Percentiles rank a stretch among this genome's conserved stretches.
phyloP scores from a whole-genome alignment of 2,113 vertebrate species.

The Epinephelus fuscoguttatus region DNA sequence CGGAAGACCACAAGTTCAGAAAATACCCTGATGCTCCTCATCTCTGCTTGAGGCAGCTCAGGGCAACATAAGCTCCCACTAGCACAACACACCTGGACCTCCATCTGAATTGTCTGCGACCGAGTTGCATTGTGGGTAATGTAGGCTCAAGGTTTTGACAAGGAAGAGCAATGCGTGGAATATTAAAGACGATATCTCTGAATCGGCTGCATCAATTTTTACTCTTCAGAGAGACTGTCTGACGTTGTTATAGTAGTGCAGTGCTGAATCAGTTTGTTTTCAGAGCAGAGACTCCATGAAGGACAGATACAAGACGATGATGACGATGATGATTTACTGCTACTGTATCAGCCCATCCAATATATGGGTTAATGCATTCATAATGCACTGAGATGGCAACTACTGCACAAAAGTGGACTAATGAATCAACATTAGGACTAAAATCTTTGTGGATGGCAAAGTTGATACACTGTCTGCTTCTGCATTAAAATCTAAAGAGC shows the following conservation, averaged over 20 bases:
- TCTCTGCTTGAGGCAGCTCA: background rate
- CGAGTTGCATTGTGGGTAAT: background rate
- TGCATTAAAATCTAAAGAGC: background rate
- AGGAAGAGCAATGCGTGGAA: background rate
- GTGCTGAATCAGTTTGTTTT: background rate
- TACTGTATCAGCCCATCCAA: background rate
- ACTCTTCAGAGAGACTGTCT: background rate
- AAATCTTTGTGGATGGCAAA: background rate
- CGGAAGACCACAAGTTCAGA: no score
- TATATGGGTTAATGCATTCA: constrained; percentile 18
- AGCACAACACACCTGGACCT: background rate
- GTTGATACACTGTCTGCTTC: background rate
- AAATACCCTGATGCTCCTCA: no score
- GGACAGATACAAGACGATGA: background rate
- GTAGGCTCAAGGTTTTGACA: background rate
- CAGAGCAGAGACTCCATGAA: background rate
- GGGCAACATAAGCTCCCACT: background rate
- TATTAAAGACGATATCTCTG: background rate
- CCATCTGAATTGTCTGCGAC: background rate
- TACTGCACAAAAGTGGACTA: background rate
- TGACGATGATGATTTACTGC: background rate
- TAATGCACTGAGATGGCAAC: constrained; percentile 4
- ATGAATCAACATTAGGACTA: background rate
- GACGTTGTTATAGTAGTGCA: background rate
- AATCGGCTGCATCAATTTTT: background rate